Base-by-base conservation (phyloP, 2,797 vertebrate genomes). In the Poeciliopsis presidionis region DNA sequence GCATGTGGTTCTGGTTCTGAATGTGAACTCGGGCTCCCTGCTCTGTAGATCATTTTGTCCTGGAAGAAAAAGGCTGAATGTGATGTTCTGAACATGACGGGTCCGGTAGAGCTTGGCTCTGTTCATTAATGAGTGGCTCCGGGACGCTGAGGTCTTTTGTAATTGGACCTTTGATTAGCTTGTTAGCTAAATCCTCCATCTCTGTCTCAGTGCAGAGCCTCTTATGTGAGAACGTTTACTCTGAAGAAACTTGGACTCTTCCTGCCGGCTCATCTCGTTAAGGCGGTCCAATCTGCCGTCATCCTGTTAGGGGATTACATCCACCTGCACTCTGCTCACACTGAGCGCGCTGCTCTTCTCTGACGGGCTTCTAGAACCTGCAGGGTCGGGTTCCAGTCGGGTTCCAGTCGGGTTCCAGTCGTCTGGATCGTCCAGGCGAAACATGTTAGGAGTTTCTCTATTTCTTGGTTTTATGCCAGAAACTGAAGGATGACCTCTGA, bases 281-380 rank as follows among this genome's bases (percentile, higher is more conserved):
- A 75, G 33, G 55, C 9, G 20, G 41, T 11, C 30, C 9, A 63
- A 20, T 69, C 65, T n/a, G 9, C 39, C 39, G 13, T 41, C 65
- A 45, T 74, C 73, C 39, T n/a, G 25, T 74, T 59, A 74, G 25
- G 41, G 73, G 73, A 74, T 74, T 59, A 74, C 14, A 25, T 69
- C 36, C 65, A 41, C 63, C 65, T 41, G 33, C 63, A 41, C 9
- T 22, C 33, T 65, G 63, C 63, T 67, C 65, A n/a, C 18, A n/a
- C 39, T n/a, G 39, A 69, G 20, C 39, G 14, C 0, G 20, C 65
- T n/a, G 5, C 0, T 25, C 25, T 4, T 39, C 2, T 65, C 28
- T 39, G 61, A 39, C 0, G 41, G 20, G 22, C 39, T 41, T 22
- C 4, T 1, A 69, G 39, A 69, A 13, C 20, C 22, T 43, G 65